Percentiles rank a stretch among this genome's conserved stretches.
These are phyloP conservation scores for Galerucella pusilla DNA, from an alignment of 2,888 invertebrate genomes.

Conservation along the genomic window DNA sequence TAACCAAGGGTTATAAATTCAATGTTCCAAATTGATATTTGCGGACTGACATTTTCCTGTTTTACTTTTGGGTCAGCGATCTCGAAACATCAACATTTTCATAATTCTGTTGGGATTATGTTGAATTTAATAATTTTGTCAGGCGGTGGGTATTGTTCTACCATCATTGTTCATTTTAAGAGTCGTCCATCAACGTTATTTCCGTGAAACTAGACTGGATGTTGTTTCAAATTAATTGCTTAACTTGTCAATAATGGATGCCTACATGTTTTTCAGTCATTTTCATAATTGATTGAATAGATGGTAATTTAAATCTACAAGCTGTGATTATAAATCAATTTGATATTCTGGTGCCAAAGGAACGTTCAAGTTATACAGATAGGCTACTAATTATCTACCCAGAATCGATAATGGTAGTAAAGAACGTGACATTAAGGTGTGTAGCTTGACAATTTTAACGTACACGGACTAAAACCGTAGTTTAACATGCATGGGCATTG, in stretches of 20 bases:
- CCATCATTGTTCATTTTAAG: conserved; percentile 14
- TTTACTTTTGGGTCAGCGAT: conserved; percentile 28
- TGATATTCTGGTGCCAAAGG: neutral
- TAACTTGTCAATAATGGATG: neutral
- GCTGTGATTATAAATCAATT: neutral
- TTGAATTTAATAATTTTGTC: conserved; percentile 17
- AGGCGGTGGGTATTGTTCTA: neutral
- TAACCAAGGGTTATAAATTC: conserved; percentile 28
- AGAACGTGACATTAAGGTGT: no score
- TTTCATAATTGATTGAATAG: conserved; percentile 8
- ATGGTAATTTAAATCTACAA: no score
- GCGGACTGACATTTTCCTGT: conserved; percentile 33
- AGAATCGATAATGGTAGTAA: no score
- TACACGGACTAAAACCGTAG: no score
- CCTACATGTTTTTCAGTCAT: neutral
- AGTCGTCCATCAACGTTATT: conserved; percentile 11
- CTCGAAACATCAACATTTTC: conserved; percentile 29
- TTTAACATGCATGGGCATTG: no score
- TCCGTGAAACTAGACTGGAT: neutral
- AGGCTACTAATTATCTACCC: no score
- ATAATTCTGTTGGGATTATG: conserved; percentile 21
- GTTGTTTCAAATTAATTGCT: conserved; percentile 4
- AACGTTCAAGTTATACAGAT: no score
- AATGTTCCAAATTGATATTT: conserved; percentile 33
- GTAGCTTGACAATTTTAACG: no score